Conservation (phyloP, 2,888 invertebrate species). For the Mimachlamys varia region DNA sequence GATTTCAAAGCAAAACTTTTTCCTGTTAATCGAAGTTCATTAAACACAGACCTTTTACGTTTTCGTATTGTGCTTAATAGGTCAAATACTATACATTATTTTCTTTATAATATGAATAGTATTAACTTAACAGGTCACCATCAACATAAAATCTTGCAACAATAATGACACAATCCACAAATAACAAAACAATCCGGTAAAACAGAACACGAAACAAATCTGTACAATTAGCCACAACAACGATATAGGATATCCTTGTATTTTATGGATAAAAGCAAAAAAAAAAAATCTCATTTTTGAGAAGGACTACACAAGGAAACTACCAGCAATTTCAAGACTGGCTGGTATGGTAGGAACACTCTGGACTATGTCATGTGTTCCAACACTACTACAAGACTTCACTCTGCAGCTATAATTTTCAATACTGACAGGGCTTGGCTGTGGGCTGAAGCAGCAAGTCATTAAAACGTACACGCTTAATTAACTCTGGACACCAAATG, state of each 20-base stretch:
- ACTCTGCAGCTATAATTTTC: no score
- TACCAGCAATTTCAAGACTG: neutral
- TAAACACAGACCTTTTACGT: no score
- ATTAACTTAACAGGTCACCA: neutral
- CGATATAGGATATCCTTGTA: neutral
- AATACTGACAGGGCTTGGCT: neutral
- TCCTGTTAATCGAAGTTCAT: no score
- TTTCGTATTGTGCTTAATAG: no score
- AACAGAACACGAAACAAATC: neutral
- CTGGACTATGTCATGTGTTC: neutral
- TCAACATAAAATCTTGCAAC: neutral
- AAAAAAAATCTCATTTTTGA: neutral
- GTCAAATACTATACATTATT: no score
- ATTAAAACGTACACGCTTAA: no score
- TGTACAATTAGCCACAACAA: neutral
- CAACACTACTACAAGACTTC: no score
- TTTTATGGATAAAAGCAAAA: neutral
- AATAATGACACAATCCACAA: neutral
- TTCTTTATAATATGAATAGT: neutral
- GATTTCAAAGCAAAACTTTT: no score
- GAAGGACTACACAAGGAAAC: no score
- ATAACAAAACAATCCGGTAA: slow-evolving; percentile 23
- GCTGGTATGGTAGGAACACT: neutral
- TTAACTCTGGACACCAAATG: no score
- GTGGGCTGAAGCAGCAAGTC: no score